These are phyloP conservation scores for Caenorhabditis panamensis DNA, from an alignment of 2,888 invertebrate species.

Conservation along the genomic window DNA sequence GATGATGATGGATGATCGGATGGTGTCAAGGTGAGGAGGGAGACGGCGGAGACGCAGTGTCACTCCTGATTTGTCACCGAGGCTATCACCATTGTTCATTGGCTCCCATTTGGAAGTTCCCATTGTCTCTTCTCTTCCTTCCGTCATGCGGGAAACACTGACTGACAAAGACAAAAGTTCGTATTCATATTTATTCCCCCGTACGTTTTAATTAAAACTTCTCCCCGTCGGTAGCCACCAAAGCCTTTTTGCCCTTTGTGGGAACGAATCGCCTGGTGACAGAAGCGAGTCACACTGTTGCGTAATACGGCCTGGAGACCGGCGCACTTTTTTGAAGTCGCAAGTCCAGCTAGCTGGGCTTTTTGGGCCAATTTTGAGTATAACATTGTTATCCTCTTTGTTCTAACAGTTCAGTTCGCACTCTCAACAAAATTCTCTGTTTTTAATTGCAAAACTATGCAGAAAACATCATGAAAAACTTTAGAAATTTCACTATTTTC, in stretches of 20 bases:
- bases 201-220: conserved; percentile 54
- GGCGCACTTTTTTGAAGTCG: neutral
- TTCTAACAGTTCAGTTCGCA: too few species aligned
- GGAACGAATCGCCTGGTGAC: conserved; percentile 23
- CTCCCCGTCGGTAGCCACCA: conserved; percentile 42
- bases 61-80: conserved; percentile 38
- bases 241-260: conserved; percentile 35
- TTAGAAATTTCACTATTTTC: too few species aligned
- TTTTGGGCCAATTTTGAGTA: neutral
- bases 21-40: conserved; percentile 51
- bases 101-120: conserved; percentile 1
- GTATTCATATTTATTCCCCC: neutral
- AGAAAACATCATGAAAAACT: too few species aligned
- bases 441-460: too few species aligned
- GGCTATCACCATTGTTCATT: conserved; percentile 30
- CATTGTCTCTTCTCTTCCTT: conserved; percentile 1
- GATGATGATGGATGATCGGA: conserved; percentile 39
- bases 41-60: conserved; percentile 33
- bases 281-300: conserved; percentile 41
- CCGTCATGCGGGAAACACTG: neutral
- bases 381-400: too few species aligned
- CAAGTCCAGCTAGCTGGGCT: neutral
- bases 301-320: conserved; percentile 15
- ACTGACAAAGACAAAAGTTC: conserved; percentile 4
- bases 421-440: too few species aligned